These are phyloP conservation scores for Drosophila seclusa DNA, from an alignment of 2,888 invertebrate species.

Conservation along the genomic window DNA sequence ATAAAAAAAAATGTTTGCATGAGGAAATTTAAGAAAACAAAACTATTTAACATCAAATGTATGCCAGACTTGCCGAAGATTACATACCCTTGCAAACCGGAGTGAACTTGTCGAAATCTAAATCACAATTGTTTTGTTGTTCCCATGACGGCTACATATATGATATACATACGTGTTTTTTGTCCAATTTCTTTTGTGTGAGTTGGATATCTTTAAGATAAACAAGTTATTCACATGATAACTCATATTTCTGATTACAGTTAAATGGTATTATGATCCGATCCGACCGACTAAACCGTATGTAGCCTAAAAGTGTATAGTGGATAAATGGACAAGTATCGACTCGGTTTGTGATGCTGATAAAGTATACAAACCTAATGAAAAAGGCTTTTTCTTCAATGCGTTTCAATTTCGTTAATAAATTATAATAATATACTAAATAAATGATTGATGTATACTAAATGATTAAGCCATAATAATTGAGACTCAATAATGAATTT, in stretches of 20 bases:
- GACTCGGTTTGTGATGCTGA: background rate
- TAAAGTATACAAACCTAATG: too few relatives aligned
- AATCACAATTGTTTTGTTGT: background rate
- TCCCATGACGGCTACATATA: background rate
- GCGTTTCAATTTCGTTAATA: background rate
- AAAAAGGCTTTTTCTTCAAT: too few relatives aligned
- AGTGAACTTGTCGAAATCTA: background rate
- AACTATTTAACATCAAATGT: background rate
- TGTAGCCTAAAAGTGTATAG: background rate
- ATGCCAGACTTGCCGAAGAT: background rate
- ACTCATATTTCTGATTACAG: background rate
- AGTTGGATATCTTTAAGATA: background rate
- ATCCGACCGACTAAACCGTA: background rate
- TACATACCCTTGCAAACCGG: background rate
- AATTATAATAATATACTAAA: background rate
- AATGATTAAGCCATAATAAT: background rate
- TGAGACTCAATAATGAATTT: background rate
- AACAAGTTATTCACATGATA: background rate
- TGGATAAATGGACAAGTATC: background rate
- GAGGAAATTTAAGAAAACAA: background rate
- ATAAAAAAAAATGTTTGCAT: background rate
- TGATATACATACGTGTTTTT: background rate
- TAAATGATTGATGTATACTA: background rate
- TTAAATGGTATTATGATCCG: background rate
- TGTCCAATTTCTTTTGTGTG: too few relatives aligned